phyloP scores from a whole-genome alignment of 2,888 invertebrate species.

The Pachliopta kotzebuea region DNA sequence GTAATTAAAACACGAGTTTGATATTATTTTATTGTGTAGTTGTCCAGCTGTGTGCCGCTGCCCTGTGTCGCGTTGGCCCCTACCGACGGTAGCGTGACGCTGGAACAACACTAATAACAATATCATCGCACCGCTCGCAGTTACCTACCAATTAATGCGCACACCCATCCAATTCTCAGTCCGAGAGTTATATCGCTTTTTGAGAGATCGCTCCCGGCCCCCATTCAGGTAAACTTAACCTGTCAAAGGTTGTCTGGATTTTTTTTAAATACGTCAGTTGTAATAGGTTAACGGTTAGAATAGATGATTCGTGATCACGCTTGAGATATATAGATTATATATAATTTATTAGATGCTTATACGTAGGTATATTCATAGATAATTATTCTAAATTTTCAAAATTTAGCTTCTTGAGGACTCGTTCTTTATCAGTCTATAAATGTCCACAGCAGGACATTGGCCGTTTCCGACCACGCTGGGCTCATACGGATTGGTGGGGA shows the following conservation, averaged over 20 bases:
- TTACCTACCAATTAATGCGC: constrained; percentile 59
- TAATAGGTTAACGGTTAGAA: neutral
- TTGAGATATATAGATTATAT: too few relatives aligned
- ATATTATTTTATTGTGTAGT: neutral
- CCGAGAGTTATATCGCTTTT: constrained; percentile 25
- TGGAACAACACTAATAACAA: constrained; percentile 43
- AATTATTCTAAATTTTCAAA: too few relatives aligned
- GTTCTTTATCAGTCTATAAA: too few relatives aligned
- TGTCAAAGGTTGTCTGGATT: constrained; percentile 15
- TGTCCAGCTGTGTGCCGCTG: neutral
- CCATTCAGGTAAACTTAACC: constrained; percentile 14
- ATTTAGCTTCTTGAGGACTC: too few relatives aligned
- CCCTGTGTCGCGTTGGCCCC: constrained; percentile 21
- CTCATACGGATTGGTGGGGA: too few relatives aligned
- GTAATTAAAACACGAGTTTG: too few relatives aligned
- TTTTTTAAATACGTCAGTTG: constrained; percentile 7
- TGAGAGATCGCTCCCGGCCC: constrained; percentile 22
- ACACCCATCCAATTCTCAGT: constrained; percentile 37
- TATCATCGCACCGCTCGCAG: constrained; percentile 43
- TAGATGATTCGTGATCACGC: too few relatives aligned
- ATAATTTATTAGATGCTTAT: too few relatives aligned
- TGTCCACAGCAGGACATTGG: too few relatives aligned
- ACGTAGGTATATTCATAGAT: too few relatives aligned
- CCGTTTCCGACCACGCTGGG: too few relatives aligned
- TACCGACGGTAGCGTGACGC: constrained; percentile 34